Evolutionary conservation across 2,888 invertebrate genomes (phyloP).

Genomic region (Pachydiplax longipennis): DNA sequence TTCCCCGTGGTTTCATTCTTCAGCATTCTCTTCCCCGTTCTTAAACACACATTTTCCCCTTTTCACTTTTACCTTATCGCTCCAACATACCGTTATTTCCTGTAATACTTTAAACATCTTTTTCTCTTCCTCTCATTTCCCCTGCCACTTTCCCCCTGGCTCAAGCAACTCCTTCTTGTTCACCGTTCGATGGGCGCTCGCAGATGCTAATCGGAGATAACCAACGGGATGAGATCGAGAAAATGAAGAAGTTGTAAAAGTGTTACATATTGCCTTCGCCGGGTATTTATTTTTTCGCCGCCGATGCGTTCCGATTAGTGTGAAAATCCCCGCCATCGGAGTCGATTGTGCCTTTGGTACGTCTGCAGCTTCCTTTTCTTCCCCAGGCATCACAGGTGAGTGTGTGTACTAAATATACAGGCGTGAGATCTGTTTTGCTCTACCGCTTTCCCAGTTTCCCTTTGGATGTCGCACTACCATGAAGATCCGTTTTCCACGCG

Average conservation of each 20-base stretch:
- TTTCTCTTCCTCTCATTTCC: not conserved
- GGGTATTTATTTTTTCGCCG: not conserved
- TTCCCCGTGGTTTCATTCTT: too few species aligned
- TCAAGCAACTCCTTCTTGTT: not conserved
- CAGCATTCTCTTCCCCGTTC: too few species aligned
- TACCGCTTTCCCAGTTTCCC: not conserved
- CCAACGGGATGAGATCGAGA: not conserved
- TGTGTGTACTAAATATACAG: too few species aligned
- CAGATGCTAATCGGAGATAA: conserved; percentile 20
- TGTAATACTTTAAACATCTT: not conserved
- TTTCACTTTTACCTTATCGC: not conserved
- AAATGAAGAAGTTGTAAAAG: not conserved
- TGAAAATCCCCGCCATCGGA: not conserved
- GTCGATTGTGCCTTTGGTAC: not conserved
- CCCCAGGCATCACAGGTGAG: not conserved
- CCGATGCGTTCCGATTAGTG: not conserved
- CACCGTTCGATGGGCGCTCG: conserved; percentile 20
- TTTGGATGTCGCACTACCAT: not conserved
- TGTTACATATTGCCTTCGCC: not conserved
- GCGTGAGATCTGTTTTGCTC: too few species aligned
- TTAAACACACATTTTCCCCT: not conserved
- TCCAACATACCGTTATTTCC: not conserved
- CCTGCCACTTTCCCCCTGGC: not conserved
- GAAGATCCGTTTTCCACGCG: not conserved
- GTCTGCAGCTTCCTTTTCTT: not conserved